A percentile compares a stretch with the other conserved stretches of the same genome.
These are phyloP conservation scores for Ovibos moschatus DNA, from an alignment of 2,113 vertebrate species.

Conservation along the genomic window DNA sequence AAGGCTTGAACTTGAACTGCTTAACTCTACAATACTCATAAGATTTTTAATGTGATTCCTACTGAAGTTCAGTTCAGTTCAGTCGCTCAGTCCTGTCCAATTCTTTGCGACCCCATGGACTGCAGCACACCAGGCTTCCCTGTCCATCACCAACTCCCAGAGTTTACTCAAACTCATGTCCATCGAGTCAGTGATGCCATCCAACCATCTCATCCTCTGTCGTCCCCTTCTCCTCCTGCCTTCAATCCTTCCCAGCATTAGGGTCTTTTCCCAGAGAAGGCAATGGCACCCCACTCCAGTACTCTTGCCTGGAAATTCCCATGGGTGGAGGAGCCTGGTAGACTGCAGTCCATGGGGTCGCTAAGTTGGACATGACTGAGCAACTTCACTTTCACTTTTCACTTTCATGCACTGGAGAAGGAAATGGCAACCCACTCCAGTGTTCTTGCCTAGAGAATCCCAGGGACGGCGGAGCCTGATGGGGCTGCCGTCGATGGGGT, in stretches of 20 bases:
- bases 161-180: not conserved
- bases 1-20: not conserved
- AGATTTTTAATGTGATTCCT: not conserved
- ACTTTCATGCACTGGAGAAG: too few species aligned
- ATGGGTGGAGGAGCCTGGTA: too few species aligned
- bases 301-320: too few species aligned
- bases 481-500: too few species aligned
- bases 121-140: not conserved
- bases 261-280: not conserved
- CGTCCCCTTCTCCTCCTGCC: not conserved
- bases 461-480: too few species aligned
- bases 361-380: too few species aligned
- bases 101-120: not conserved
- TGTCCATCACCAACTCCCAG: not conserved
- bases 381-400: too few species aligned
- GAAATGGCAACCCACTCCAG: too few species aligned
- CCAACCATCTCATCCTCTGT: not conserved
- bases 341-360: too few species aligned
- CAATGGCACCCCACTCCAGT: too few species aligned
- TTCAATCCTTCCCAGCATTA: not conserved
- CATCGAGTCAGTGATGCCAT: not conserved
- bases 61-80: not conserved
- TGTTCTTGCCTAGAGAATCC: too few species aligned
- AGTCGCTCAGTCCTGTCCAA: not conserved
- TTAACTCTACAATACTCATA: not conserved